Conservation (phyloP, 2,888 invertebrate genomes). For the Cosmorhoe ocellata region DNA sequence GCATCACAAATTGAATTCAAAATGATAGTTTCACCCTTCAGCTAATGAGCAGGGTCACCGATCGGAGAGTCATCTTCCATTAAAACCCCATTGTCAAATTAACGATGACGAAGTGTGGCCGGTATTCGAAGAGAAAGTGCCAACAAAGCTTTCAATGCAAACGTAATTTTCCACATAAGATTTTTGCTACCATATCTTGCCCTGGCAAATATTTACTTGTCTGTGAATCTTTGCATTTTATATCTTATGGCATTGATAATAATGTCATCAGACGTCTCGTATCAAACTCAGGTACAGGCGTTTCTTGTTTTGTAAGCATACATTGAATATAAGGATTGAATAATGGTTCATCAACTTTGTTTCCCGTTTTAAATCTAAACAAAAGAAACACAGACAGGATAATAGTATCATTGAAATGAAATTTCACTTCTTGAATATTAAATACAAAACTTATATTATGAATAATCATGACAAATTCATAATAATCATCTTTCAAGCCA, state of each 20-base stretch:
- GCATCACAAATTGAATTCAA: conserved; percentile 48
- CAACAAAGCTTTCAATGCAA: too few species aligned
- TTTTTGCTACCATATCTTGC: too few species aligned
- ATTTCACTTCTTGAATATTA: not conserved
- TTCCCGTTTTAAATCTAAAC: conserved; percentile 41
- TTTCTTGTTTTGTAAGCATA: not conserved
- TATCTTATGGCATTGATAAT: too few species aligned
- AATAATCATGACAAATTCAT: too few species aligned
- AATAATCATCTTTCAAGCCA: too few species aligned
- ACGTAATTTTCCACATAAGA: too few species aligned
- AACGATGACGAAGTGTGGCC: conserved; percentile 8
- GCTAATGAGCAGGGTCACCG: conserved; percentile 56
- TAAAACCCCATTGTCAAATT: conserved; percentile 8
- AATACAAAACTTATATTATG: too few species aligned
- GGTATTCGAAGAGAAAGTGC: not conserved
- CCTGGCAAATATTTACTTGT: too few species aligned
- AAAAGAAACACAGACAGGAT: conserved; percentile 31
- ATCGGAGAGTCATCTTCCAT: conserved; percentile 57
- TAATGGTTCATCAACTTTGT: conserved; percentile 32
- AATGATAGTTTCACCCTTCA: conserved; percentile 55
- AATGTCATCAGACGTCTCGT: too few species aligned
- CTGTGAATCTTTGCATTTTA: too few species aligned
- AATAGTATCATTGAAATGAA: not conserved
- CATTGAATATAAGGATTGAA: not conserved
- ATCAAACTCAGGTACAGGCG: too few species aligned